Percentiles rank a stretch among this genome's conserved stretches.
phyloP scores from a whole-genome alignment of 2,113 vertebrate genomes.

The Xenopus laevis region DNA sequence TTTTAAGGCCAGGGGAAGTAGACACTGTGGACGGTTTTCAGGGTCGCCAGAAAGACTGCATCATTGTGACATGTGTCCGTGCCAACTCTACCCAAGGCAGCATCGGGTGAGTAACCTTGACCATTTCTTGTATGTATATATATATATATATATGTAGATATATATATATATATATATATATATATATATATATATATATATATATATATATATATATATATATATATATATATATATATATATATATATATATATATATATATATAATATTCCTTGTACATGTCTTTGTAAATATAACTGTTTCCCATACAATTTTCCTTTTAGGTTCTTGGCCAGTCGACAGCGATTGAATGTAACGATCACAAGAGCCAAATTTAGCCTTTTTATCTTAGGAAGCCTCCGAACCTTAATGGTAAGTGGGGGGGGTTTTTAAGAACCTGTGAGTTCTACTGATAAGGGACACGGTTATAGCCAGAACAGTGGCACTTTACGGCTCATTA shows the following conservation, averaged over 20 bases:
- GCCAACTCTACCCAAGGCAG: slow-evolving; percentile 65
- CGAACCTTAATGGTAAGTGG: slow-evolving; percentile 72
- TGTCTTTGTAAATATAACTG: too few relatives aligned
- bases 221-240: background rate
- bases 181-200: background rate
- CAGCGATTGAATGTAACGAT: slow-evolving; percentile 82
- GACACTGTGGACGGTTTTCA: slow-evolving; percentile 84
- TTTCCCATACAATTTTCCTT: background rate
- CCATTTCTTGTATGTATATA: background rate
- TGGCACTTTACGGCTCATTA: too few relatives aligned
- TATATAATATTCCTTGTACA: background rate
- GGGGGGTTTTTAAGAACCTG: background rate
- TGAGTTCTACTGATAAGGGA: background rate
- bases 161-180: background rate
- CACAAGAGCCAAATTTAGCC: slow-evolving; percentile 77
- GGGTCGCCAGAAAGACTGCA: slow-evolving; percentile 81
- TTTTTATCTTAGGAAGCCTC: slow-evolving; percentile 80
- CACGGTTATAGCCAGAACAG: too few relatives aligned
- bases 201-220: background rate
- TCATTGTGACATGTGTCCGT: slow-evolving; percentile 81
- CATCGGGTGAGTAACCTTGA: slow-evolving; percentile 69
- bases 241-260: background rate
- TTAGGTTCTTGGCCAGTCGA: slow-evolving; percentile 76
- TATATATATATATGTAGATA: background rate
- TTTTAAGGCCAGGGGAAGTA: slow-evolving; percentile 61